Conservation (phyloP, 1,140 invertebrate species). For the Pectinophora gossypiella region DNA sequence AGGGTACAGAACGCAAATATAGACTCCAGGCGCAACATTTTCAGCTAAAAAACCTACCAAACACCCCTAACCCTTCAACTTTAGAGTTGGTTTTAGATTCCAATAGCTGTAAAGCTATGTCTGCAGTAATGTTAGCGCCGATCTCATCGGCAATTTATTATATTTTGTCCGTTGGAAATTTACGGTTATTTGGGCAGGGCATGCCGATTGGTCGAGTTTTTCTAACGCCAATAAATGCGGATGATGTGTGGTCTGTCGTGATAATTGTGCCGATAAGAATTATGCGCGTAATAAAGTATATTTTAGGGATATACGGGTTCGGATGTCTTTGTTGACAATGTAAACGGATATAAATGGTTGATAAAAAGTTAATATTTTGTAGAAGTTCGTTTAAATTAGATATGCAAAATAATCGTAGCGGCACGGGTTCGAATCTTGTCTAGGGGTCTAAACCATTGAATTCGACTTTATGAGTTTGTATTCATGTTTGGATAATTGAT, state of each 20-base stretch:
- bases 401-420: no score
- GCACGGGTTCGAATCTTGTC: no score
- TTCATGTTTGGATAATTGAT: no score
- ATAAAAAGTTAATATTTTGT: no score
- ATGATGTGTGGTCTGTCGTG: slow-evolving; percentile 34
- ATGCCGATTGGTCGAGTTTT: slow-evolving; percentile 63
- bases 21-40: slow-evolving; percentile 38
- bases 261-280: slow-evolving; percentile 4
- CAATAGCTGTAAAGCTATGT: slow-evolving; percentile 4
- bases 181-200: slow-evolving; percentile 70
- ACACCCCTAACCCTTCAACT: background rate
- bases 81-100: background rate
- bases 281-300: background rate
- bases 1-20: slow-evolving; percentile 70
- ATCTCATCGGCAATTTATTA: slow-evolving; percentile 75
- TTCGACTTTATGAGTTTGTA: no score
- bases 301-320: no score
- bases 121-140: slow-evolving; percentile 58
- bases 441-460: no score
- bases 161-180: slow-evolving; percentile 73
- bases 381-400: no score
- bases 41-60: slow-evolving; percentile 12
- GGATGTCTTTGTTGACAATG: background rate
- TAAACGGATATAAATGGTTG: no score
- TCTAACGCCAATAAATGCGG: slow-evolving; percentile 64